Evolutionary conservation across 2,888 invertebrate species (phyloP).

Genomic region (Agapostemon virescens): DNA sequence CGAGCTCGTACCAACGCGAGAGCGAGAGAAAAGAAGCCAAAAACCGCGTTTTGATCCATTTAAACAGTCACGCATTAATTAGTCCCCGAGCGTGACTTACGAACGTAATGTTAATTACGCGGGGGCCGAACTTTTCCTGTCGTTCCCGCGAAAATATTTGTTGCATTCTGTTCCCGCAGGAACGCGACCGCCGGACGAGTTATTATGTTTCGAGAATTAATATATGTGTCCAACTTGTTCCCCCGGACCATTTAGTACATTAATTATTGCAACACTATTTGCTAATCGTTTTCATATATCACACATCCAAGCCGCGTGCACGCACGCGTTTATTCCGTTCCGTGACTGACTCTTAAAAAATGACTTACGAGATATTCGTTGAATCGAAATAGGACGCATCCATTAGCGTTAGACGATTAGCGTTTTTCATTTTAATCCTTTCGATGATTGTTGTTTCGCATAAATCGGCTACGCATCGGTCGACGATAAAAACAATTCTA

Average conservation of each 20-base stretch:
- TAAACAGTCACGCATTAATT: constrained; percentile 6
- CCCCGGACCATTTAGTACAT: neutral
- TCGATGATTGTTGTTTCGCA: no score
- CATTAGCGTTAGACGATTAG: no score
- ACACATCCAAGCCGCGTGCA: neutral
- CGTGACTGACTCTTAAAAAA: neutral
- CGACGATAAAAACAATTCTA: no score
- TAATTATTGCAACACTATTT: constrained; percentile 15
- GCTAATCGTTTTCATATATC: constrained; percentile 17
- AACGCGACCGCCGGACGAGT: neutral
- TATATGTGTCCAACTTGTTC: neutral
- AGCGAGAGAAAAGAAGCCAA: neutral
- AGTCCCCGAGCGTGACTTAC: constrained; percentile 2
- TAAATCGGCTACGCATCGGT: no score
- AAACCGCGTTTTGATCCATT: neutral
- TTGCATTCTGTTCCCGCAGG: neutral
- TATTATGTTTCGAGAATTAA: constrained; percentile 2
- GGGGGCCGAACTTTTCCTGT: neutral
- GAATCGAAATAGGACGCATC: neutral
- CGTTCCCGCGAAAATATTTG: neutral
- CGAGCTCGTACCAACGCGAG: neutral
- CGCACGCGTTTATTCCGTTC: neutral
- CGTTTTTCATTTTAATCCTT: no score
- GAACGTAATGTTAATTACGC: constrained; percentile 6
- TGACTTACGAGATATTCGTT: neutral